These are phyloP conservation scores for Cyrtodaria siliqua DNA, from an alignment of 2,888 invertebrate species.

Conservation along the genomic window DNA sequence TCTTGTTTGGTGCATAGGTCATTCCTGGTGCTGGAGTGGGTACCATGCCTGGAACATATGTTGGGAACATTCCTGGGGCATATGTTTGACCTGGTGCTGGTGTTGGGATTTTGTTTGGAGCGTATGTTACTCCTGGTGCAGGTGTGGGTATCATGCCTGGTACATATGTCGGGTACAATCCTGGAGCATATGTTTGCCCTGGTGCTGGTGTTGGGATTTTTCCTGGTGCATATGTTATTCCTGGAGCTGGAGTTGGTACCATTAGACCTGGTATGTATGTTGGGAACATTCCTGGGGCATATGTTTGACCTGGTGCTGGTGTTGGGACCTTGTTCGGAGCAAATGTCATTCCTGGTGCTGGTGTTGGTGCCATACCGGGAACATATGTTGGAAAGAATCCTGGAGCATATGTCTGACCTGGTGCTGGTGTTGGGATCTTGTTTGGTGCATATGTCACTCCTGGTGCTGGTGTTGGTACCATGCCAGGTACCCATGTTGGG, in stretches of 20 bases:
- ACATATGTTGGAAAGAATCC: constrained; percentile 57
- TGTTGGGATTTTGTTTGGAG: constrained; percentile 64
- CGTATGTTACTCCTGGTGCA: constrained; percentile 62
- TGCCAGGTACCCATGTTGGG: constrained; percentile 60
- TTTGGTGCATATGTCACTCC: constrained; percentile 61
- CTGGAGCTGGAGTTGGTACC: constrained; percentile 64
- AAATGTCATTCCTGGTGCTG: constrained; percentile 50
- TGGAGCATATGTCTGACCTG: constrained; percentile 64
- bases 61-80: constrained; percentile 60
- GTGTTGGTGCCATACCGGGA: constrained; percentile 65
- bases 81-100: constrained; percentile 65
- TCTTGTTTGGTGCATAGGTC: constrained; percentile 54
- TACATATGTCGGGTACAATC: constrained; percentile 60
- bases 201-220: constrained; percentile 62
- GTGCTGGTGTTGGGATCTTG: constrained; percentile 63
- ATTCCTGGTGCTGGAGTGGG: constrained; percentile 62
- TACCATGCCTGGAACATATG: constrained; percentile 55
- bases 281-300: constrained; percentile 53
- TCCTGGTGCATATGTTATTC: constrained; percentile 54
- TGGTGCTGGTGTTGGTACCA: constrained; percentile 67
- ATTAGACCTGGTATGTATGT: constrained; percentile 62
- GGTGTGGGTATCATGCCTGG: constrained; percentile 66
- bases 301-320: constrained; percentile 59
- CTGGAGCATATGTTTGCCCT: constrained; percentile 62
- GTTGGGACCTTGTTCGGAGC: constrained; percentile 64